phyloP scores from a whole-genome alignment of 2,888 invertebrate species.

The Netelia fuscicornis region DNA sequence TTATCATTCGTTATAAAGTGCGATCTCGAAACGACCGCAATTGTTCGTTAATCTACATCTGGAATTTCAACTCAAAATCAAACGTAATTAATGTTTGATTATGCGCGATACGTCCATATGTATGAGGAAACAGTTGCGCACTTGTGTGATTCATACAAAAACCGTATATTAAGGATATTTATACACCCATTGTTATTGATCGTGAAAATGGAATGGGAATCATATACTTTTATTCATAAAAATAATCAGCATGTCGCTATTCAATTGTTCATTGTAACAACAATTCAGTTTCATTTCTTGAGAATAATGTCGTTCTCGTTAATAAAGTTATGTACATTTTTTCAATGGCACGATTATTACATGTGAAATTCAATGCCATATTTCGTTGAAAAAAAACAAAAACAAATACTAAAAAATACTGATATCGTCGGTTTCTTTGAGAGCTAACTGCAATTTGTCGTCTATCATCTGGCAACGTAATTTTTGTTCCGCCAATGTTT shows the following conservation, averaged over 20 bases:
- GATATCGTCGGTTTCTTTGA: constrained; percentile 73
- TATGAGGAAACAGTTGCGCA: constrained; percentile 35
- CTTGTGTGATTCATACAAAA: constrained; percentile 9
- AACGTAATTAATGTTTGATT: constrained; percentile 36
- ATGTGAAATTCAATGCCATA: neutral
- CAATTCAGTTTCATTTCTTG: neutral
- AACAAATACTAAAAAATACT: constrained; percentile 16
- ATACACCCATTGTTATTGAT: neutral
- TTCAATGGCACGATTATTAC: neutral
- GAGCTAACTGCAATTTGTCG: constrained; percentile 85
- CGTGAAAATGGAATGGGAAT: too few relatives aligned
- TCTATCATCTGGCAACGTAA: constrained; percentile 86
- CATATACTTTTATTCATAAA: neutral
- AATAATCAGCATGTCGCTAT: neutral
- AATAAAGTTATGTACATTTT: constrained; percentile 44
- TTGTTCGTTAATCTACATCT: constrained; percentile 7
- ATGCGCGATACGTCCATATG: neutral
- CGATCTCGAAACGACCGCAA: neutral
- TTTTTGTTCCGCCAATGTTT: constrained; percentile 85
- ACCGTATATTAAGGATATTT: neutral
- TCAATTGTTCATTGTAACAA: neutral
- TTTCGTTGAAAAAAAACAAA: neutral
- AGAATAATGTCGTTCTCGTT: neutral
- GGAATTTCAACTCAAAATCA: neutral
- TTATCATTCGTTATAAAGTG: neutral